phyloP scores from a whole-genome alignment of 2,888 invertebrate species.

The Conops quadrifasciatus region DNA sequence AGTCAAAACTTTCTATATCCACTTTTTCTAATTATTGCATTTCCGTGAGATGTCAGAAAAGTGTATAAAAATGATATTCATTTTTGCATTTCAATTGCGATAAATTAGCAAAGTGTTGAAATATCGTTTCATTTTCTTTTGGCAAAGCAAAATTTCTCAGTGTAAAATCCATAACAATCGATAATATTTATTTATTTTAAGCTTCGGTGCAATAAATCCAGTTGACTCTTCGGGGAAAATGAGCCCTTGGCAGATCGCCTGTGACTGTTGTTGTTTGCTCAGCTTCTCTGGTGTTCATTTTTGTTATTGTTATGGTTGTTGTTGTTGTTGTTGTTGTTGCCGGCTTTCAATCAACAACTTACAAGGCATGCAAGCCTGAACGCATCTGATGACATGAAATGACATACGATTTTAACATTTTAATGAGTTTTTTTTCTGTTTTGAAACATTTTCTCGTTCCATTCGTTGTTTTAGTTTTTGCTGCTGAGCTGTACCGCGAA shows the following conservation, averaged over 20 bases:
- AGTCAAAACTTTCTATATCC: not conserved
- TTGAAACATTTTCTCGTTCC: not conserved
- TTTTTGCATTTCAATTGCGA: no score
- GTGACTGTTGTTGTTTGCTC: not conserved
- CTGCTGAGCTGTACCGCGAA: not conserved
- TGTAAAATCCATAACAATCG: no score
- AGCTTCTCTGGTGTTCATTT: not conserved
- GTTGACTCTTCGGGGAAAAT: no score
- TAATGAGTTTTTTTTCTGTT: constrained; percentile 4
- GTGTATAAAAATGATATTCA: no score
- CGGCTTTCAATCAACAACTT: constrained; percentile 35
- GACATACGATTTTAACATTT: constrained; percentile 29
- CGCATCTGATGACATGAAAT: constrained; percentile 25
- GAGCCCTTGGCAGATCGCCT: no score
- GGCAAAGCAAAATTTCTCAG: no score
- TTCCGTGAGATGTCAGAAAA: no score
- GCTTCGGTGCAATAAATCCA: no score
- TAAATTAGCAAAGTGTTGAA: no score
- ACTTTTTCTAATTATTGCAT: no score
- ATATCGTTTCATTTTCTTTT: no score
- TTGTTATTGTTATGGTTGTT: not conserved
- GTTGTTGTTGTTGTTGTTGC: not conserved
- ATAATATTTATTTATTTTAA: no score
- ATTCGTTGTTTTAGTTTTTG: constrained; percentile 2
- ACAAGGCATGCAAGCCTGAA: constrained; percentile 33